Conservation (phyloP, 64 coral and sea anemone genomes). For the Catalaphyllia jardinei region DNA sequence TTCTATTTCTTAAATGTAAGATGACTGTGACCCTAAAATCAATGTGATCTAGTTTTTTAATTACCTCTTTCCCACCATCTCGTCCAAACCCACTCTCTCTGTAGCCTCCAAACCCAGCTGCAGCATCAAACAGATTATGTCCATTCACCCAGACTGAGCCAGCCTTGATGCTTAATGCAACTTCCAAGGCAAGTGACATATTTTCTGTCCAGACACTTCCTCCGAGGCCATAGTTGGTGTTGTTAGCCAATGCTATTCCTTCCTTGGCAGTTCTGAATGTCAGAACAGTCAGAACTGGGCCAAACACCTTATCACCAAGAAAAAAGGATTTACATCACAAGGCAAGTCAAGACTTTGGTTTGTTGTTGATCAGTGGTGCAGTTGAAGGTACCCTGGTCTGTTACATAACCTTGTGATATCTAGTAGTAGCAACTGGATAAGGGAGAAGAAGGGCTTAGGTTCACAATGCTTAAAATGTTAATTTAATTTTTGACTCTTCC, state of each 20-base stretch:
- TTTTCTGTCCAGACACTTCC: slow-evolving; percentile 98
- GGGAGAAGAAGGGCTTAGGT: no score
- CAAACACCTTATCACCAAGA: slow-evolving; percentile 71
- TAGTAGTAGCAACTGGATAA: no score
- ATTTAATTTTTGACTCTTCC: no score
- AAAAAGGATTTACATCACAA: neutral
- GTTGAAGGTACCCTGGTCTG: no score
- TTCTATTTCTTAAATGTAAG: no score
- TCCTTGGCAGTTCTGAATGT: slow-evolving; percentile 98
- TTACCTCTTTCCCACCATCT: slow-evolving; percentile 95
- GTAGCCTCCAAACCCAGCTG: slow-evolving; percentile 95
- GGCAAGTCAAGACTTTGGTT: neutral
- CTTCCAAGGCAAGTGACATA: slow-evolving; percentile 81
- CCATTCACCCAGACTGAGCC: slow-evolving; percentile 96
- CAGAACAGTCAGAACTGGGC: slow-evolving; percentile 88
- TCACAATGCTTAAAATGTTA: no score
- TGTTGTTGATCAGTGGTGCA: no score
- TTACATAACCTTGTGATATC: no score
- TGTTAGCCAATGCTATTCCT: slow-evolving; percentile 94
- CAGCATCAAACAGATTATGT: slow-evolving; percentile 98
- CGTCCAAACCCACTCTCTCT: slow-evolving; percentile 98
- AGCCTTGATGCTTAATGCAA: slow-evolving; percentile 89
- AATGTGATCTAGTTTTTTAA: neutral
- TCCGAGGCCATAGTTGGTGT: slow-evolving; percentile 95
- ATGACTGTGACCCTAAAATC: neutral